Evolutionary conservation across 1,140 invertebrate genomes (phyloP).

Genomic region (Rhizoglyphus robini): DNA sequence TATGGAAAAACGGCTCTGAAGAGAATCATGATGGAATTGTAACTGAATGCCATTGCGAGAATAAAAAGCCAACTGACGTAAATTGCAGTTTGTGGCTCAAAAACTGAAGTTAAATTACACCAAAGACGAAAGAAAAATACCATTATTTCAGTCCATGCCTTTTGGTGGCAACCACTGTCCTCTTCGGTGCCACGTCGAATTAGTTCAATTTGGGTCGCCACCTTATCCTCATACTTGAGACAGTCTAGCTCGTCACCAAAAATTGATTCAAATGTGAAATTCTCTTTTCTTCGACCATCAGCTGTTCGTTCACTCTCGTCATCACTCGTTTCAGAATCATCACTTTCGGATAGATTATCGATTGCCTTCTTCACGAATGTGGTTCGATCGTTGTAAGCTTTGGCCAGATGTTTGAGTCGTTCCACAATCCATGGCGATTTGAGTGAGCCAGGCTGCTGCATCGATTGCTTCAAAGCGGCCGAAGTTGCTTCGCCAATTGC

Average conservation of each 20-base stretch:
- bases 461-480: background rate
- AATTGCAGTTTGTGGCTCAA: conserved; percentile 25
- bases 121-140: background rate
- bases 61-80: conserved; percentile 71
- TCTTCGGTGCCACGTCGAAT: too few relatives aligned
- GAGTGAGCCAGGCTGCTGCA: background rate
- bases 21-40: conserved; percentile 75
- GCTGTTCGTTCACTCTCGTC: background rate
- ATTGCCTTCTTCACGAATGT: background rate
- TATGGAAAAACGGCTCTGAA: conserved; percentile 68
- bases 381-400: conserved; percentile 3
- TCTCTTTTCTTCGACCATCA: background rate
- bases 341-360: background rate
- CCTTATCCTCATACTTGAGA: background rate
- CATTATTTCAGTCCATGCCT: background rate
- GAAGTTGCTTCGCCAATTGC: background rate
- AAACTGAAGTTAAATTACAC: background rate
- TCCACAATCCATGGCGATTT: background rate
- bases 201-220: background rate
- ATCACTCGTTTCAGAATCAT: background rate
- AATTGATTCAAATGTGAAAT: background rate
- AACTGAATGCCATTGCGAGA: conserved; percentile 61
- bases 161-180: background rate
- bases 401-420: background rate
- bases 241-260: conserved; percentile 1